These are phyloP conservation scores for Epirrhoe alternata DNA, from an alignment of 2,888 invertebrate species.

Conservation along the genomic window DNA sequence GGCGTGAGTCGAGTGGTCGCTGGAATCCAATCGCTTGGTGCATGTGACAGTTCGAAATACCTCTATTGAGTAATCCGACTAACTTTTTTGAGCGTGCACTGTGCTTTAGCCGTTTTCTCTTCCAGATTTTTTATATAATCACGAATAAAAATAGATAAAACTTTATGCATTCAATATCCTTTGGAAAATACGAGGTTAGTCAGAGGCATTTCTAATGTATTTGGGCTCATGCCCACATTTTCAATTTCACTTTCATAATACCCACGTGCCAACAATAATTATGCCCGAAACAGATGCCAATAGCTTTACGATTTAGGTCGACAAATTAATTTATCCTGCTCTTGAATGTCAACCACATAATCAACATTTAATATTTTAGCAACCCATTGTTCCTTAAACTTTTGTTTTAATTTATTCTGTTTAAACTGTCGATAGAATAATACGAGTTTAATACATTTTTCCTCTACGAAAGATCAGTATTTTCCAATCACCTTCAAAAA, in stretches of 20 bases:
- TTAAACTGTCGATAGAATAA: no score
- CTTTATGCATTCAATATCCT: no score
- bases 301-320: background rate
- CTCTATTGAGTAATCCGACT: slow-evolving; percentile 23
- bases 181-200: no score
- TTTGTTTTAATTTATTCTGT: background rate
- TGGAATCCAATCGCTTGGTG: slow-evolving; percentile 42
- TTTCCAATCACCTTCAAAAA: no score
- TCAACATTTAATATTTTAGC: background rate
- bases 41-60: slow-evolving; percentile 40
- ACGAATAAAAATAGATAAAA: no score
- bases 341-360: background rate
- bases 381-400: background rate
- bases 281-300: background rate
- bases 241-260: background rate
- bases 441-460: no score
- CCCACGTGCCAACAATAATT: background rate
- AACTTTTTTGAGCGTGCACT: slow-evolving; percentile 6
- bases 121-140: background rate
- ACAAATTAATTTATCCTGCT: background rate
- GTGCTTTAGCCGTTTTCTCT: background rate
- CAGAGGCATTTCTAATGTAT: no score
- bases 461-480: no score
- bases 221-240: no score
- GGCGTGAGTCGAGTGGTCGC: slow-evolving; percentile 36